Evolutionary conservation across 2,797 vertebrate species (phyloP).

Genomic region (Malurus leucopterus): DNA sequence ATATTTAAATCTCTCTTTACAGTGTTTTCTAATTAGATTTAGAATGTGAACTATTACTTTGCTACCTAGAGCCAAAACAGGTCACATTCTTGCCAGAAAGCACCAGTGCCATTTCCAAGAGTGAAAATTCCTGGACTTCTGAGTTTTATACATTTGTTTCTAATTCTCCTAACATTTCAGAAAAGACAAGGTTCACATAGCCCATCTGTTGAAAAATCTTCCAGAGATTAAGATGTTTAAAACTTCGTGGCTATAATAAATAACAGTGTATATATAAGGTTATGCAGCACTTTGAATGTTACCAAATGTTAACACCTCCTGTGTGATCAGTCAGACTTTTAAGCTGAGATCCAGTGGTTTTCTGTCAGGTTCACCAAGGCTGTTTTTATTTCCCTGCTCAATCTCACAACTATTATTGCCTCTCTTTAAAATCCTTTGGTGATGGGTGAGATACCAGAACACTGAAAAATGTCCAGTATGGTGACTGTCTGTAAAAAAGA

Average conservation of each 20-base stretch:
- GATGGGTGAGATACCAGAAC: not conserved
- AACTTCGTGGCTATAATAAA: not conserved
- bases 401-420: not conserved
- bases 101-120: not conserved
- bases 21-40: not conserved
- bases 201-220: not conserved
- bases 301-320: constrained; percentile 5
- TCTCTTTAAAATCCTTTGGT: not conserved
- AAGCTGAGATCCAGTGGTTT: not conserved
- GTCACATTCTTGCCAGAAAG: not conserved
- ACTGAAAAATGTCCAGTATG: not conserved
- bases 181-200: not conserved
- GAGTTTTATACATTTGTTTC: not conserved
- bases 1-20: not conserved
- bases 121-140: not conserved
- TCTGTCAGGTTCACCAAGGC: not conserved
- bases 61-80: not conserved
- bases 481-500: not conserved
- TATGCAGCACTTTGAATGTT: not conserved
- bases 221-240: constrained; percentile 19
- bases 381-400: not conserved
- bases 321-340: not conserved
- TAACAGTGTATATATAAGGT: not conserved
- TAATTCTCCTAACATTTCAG: not conserved
- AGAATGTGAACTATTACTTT: not conserved